Evolutionary conservation across 2,113 vertebrate species (phyloP).

Genomic region (Dromiciops gliroides): DNA sequence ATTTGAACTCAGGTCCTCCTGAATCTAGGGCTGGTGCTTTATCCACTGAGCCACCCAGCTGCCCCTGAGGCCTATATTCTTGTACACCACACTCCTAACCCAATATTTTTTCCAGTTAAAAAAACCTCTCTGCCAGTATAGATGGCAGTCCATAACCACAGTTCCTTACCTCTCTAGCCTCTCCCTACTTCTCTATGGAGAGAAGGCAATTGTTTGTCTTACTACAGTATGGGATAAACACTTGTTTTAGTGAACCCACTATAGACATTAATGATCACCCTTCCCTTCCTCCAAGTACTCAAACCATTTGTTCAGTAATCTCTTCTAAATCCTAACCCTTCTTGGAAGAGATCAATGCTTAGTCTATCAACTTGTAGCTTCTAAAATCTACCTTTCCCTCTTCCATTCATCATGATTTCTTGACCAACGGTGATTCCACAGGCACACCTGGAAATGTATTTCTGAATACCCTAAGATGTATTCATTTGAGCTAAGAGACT

Average conservation of each 20-base stretch:
- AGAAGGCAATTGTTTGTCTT: neutral
- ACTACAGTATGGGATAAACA: neutral
- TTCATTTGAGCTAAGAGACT: neutral
- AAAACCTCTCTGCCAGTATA: neutral
- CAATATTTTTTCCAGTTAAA: neutral
- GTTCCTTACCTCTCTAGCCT: neutral
- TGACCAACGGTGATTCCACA: neutral
- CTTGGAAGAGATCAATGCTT: neutral
- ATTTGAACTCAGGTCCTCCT: no score
- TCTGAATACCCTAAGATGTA: neutral
- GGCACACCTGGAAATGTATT: neutral
- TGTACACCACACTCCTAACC: neutral
- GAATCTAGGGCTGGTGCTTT: no score
- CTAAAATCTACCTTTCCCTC: neutral
- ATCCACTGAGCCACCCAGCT: no score
- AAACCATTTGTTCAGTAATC: slow-evolving; percentile 15
- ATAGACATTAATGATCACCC: slow-evolving; percentile 4
- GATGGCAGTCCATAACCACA: neutral
- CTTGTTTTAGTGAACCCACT: slow-evolving; percentile 43
- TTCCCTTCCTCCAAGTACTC: neutral
- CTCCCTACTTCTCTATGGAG: neutral
- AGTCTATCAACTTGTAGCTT: neutral
- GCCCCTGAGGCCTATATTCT: neutral
- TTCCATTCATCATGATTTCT: neutral
- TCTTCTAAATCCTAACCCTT: slow-evolving; percentile 9